phyloP scores from a whole-genome alignment of 1,140 invertebrate species.

The Drosophila triauraria region DNA sequence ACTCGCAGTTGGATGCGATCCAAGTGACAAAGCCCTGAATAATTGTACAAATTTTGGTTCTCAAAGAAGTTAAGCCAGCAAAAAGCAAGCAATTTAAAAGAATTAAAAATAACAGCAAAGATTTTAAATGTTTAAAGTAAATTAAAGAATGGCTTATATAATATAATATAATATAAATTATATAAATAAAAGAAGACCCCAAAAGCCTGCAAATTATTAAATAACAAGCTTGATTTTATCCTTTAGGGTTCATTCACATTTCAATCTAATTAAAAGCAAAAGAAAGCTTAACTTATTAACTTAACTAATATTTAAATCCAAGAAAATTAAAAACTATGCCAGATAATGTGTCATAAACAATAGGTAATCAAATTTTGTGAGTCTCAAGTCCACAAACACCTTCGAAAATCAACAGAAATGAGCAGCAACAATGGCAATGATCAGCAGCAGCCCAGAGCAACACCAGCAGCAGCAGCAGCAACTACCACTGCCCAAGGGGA shows the following conservation, averaged over 20 bases:
- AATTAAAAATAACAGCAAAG: not conserved
- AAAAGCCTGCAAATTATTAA: not conserved
- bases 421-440: slow-evolving; percentile 63
- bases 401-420: slow-evolving; percentile 46
- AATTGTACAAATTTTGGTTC: not conserved
- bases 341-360: slow-evolving; percentile 33
- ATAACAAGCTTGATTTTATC: not conserved
- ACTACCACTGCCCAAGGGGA: slow-evolving; percentile 17
- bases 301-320: not conserved
- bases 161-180: not conserved
- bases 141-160: not conserved
- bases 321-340: not conserved
- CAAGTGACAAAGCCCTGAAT: slow-evolving; percentile 7
- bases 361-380: not conserved
- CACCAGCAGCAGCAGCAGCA: slow-evolving; percentile 29
- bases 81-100: not conserved
- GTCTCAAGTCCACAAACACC: slow-evolving; percentile 2
- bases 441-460: slow-evolving; percentile 44
- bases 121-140: not conserved
- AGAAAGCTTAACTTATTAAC: not conserved
- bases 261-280: not conserved
- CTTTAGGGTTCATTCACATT: not conserved
- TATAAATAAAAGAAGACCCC: slow-evolving; percentile 1
- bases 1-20: slow-evolving; percentile 34
- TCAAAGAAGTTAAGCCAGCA: not conserved